phyloP scores from a whole-genome alignment of 2,888 invertebrate genomes.

The Corbicula japonica region DNA sequence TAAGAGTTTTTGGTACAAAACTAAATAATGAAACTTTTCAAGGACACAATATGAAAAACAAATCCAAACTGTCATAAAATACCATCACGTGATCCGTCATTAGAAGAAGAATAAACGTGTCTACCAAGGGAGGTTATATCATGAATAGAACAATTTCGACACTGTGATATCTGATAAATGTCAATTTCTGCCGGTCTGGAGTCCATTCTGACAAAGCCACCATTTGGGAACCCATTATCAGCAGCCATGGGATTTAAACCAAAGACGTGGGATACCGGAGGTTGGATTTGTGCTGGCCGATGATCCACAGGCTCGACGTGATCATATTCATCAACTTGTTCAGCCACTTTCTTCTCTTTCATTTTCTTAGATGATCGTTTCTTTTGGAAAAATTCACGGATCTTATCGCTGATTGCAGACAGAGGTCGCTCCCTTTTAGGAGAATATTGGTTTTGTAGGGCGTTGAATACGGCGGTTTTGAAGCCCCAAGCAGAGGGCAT shows the following conservation, averaged over 20 bases:
- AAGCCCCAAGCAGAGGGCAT: slow-evolving; percentile 44
- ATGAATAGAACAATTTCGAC: slow-evolving; percentile 6
- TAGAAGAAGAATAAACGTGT: too few species aligned
- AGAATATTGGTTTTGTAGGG: slow-evolving; percentile 17
- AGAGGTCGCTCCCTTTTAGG: slow-evolving; percentile 22
- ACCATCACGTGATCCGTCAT: background rate
- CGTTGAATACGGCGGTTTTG: slow-evolving; percentile 40
- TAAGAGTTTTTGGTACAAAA: too few species aligned
- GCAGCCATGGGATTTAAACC: slow-evolving; percentile 16
- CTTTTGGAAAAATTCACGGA: slow-evolving; percentile 29
- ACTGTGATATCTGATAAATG: background rate
- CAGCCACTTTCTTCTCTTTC: background rate
- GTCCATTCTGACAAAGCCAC: background rate
- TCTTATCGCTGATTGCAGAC: slow-evolving; percentile 47
- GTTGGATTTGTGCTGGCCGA: slow-evolving; percentile 3
- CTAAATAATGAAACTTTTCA: too few species aligned
- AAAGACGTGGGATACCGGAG: slow-evolving; percentile 7
- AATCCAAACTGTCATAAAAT: too few species aligned
- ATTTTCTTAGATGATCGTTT: too few species aligned
- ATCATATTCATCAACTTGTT: background rate
- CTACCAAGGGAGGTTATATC: too few species aligned
- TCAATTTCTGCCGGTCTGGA: slow-evolving; percentile 11
- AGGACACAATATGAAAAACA: too few species aligned
- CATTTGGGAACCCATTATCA: slow-evolving; percentile 11
- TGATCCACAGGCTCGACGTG: background rate